Percentiles rank a stretch among this genome's conserved stretches.
These are phyloP conservation scores for Pilophorus perplexus DNA, from an alignment of 2,888 invertebrate genomes.

Conservation along the genomic window DNA sequence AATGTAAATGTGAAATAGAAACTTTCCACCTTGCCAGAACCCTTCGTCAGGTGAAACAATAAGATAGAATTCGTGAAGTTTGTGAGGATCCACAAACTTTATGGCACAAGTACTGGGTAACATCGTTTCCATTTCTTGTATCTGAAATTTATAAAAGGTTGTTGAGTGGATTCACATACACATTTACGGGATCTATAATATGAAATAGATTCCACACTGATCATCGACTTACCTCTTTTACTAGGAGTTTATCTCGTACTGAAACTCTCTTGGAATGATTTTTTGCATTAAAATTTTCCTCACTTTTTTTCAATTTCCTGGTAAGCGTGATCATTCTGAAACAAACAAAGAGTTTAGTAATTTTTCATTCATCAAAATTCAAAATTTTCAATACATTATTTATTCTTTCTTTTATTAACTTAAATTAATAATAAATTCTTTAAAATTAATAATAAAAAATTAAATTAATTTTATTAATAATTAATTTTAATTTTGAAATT, in stretches of 20 bases:
- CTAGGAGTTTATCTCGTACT: constrained; percentile 72
- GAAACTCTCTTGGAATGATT: constrained; percentile 61
- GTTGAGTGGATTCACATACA: too few relatives aligned
- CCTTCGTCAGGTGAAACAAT: constrained; percentile 82
- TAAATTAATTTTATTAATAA: too few relatives aligned
- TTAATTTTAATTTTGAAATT: too few relatives aligned
- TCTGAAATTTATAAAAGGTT: constrained; percentile 53
- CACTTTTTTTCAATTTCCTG: constrained; percentile 65
- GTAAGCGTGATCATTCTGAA: constrained; percentile 67
- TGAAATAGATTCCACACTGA: constrained; percentile 3
- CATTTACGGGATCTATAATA: too few relatives aligned
- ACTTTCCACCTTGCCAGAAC: constrained; percentile 82
- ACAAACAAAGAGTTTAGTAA: neutral
- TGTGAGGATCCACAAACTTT: constrained; percentile 77
- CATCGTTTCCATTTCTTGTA: constrained; percentile 80
- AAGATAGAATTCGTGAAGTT: constrained; percentile 75
- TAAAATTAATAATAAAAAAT: too few relatives aligned
- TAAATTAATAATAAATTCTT: too few relatives aligned
- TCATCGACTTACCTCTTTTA: constrained; percentile 67
- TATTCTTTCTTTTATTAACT: too few relatives aligned
- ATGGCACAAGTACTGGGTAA: constrained; percentile 77
- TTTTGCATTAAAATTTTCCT: constrained; percentile 42
- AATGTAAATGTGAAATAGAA: constrained; percentile 79
- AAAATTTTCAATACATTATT: too few relatives aligned
- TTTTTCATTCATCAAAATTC: too few relatives aligned